Conservation (phyloP, 2,113 vertebrate genomes). For the Ptyas mucosa region DNA sequence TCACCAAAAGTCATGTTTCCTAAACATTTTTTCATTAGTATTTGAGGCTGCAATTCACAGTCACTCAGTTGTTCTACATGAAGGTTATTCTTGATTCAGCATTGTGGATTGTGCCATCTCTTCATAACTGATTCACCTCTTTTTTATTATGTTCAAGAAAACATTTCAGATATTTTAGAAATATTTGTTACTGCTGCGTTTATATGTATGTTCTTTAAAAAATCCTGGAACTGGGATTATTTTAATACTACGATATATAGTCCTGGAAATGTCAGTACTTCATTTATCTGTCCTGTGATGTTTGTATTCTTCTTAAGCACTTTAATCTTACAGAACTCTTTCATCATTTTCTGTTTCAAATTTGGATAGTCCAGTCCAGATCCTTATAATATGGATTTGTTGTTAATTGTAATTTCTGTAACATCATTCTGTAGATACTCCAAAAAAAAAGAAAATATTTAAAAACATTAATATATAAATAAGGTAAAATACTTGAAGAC, state of each 20-base stretch:
- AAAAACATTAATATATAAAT: background rate
- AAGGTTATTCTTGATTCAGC: background rate
- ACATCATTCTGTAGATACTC: background rate
- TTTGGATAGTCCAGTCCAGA: background rate
- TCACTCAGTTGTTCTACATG: background rate
- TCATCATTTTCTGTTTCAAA: background rate
- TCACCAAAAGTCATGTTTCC: constrained; percentile 16
- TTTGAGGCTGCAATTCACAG: background rate
- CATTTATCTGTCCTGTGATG: background rate
- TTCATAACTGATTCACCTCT: background rate
- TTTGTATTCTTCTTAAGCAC: constrained; percentile 17
- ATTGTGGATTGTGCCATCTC: background rate
- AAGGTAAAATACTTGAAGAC: background rate
- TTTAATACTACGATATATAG: background rate
- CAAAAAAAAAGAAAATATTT: background rate
- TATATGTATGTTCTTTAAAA: background rate
- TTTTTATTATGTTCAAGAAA: constrained; percentile 7
- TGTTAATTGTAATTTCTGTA: background rate
- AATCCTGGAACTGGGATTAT: constrained; percentile 4
- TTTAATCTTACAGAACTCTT: background rate
- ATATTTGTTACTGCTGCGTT: background rate
- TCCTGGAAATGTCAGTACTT: background rate
- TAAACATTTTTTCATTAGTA: constrained; percentile 19
- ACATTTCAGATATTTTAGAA: background rate
- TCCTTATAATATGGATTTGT: background rate